A percentile compares a stretch with the other conserved stretches of the same genome.
Evolutionary conservation across 2,113 vertebrate species (phyloP).

Genomic region (Phrynosoma blainvillii): DNA sequence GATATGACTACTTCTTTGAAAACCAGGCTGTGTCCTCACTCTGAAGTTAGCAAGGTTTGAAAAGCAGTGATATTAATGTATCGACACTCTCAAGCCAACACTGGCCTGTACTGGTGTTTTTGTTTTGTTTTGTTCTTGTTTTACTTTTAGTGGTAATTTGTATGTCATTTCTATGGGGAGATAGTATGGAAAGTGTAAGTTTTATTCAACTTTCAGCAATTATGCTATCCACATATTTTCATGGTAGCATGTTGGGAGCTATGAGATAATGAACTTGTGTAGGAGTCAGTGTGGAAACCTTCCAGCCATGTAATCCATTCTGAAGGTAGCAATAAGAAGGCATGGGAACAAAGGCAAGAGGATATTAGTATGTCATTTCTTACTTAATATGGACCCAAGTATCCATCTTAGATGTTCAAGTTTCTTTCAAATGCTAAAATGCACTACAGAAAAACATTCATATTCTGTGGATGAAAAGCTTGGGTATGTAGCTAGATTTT

Average conservation of each 20-base stretch:
- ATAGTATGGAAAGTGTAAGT: background rate
- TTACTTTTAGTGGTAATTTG: background rate
- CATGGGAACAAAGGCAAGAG: background rate
- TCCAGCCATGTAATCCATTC: background rate
- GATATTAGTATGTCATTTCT: background rate
- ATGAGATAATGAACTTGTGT: background rate
- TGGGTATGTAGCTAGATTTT: conserved; percentile 54
- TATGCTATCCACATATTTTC: background rate
- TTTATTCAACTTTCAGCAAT: background rate
- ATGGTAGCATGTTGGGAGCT: background rate
- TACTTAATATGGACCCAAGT: background rate
- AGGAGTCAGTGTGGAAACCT: background rate
- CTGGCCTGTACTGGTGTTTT: background rate
- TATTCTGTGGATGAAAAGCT: conserved; percentile 45
- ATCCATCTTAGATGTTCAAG: background rate
- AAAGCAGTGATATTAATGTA: background rate
- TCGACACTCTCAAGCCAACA: background rate
- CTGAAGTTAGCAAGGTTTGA: background rate
- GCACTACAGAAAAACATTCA: conserved; percentile 13
- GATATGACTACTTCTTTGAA: too few relatives aligned
- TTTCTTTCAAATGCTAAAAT: background rate
- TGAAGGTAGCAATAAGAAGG: background rate
- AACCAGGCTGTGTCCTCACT: background rate
- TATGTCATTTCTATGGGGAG: background rate
- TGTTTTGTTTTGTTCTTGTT: too few relatives aligned